A percentile compares a stretch with the other conserved stretches of the same genome.
These are phyloP conservation scores for Brachionus rubens DNA, from an alignment of 1,140 invertebrate genomes.

Conservation along the genomic window DNA sequence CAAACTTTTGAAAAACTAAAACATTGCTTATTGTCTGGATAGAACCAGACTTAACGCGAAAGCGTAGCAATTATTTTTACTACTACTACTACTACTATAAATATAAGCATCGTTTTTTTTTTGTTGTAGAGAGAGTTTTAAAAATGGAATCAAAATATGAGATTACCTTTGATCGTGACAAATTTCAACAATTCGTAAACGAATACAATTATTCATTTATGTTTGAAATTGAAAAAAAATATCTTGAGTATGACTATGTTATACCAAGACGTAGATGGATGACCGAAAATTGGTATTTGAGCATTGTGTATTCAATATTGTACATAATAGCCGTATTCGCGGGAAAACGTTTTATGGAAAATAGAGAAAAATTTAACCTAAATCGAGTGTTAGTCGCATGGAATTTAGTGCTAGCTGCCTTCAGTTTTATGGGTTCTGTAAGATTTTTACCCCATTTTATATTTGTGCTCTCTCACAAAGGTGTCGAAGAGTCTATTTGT, in stretches of 20 bases:
- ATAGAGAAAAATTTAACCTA: slow-evolving; percentile 79
- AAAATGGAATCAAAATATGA: background rate
- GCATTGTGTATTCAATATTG: slow-evolving; percentile 71
- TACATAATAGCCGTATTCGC: slow-evolving; percentile 91
- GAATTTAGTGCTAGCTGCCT: slow-evolving; percentile 84
- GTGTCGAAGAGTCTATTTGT: slow-evolving; percentile 88
- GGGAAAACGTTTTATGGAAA: slow-evolving; percentile 86
- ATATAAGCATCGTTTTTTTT: background rate
- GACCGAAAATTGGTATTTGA: slow-evolving; percentile 87
- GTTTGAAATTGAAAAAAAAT: slow-evolving; percentile 35
- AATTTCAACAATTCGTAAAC: background rate
- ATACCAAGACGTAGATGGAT: slow-evolving; percentile 70
- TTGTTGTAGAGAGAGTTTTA: background rate
- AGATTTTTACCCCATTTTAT: slow-evolving; percentile 69
- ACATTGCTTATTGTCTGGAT: too few species aligned
- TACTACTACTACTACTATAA: too few species aligned
- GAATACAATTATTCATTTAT: slow-evolving; percentile 35
- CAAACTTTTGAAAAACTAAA: too few species aligned
- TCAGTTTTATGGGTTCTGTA: slow-evolving; percentile 84
- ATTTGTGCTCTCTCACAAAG: slow-evolving; percentile 77
- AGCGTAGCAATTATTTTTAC: too few species aligned
- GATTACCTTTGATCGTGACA: background rate
- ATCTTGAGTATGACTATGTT: background rate
- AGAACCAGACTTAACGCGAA: too few species aligned
- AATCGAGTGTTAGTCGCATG: slow-evolving; percentile 78